Percentiles rank a stretch among this genome's conserved stretches.
Evolutionary conservation across 2,888 invertebrate genomes (phyloP).

Genomic region (Eudasyphora cyanicolor): DNA sequence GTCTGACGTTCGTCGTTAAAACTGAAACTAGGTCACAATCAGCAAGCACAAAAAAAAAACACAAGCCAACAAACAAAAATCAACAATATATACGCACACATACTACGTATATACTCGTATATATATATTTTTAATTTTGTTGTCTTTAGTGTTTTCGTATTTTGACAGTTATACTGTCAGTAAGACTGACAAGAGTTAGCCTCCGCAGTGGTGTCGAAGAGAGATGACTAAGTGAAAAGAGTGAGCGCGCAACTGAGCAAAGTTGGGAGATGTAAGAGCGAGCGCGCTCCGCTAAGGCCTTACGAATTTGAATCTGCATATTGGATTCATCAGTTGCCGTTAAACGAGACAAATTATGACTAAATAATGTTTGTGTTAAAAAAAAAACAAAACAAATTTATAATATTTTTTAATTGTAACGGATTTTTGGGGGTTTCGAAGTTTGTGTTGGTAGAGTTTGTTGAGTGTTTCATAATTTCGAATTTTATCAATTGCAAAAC

Average conservation of each 20-base stretch:
- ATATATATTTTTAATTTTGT: too few relatives aligned
- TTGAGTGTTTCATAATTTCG: background rate
- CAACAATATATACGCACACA: too few relatives aligned
- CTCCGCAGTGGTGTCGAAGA: too few relatives aligned
- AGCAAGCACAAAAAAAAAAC: too few relatives aligned
- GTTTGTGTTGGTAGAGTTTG: background rate
- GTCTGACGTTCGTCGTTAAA: slow-evolving; percentile 72
- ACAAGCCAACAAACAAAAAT: background rate
- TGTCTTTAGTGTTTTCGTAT: background rate
- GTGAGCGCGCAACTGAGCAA: background rate
- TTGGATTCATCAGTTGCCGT: slow-evolving; percentile 21
- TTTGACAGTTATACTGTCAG: background rate
- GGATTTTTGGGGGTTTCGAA: background rate
- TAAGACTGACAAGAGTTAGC: background rate
- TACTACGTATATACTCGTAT: too few relatives aligned
- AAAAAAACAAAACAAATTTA: background rate
- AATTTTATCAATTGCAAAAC: background rate
- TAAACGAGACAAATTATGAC: background rate
- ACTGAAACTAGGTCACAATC: slow-evolving; percentile 74
- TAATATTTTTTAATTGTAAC: background rate
- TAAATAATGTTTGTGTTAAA: background rate
- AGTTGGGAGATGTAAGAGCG: background rate
- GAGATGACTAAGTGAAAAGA: too few relatives aligned
- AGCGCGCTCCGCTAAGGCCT: too few relatives aligned
- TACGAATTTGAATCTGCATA: too few relatives aligned